Evolutionary conservation across 2,888 invertebrate species (phyloP), one percentile per base, ranked within the genome.

Genomic region (Monoplex corrugatus): DNA sequence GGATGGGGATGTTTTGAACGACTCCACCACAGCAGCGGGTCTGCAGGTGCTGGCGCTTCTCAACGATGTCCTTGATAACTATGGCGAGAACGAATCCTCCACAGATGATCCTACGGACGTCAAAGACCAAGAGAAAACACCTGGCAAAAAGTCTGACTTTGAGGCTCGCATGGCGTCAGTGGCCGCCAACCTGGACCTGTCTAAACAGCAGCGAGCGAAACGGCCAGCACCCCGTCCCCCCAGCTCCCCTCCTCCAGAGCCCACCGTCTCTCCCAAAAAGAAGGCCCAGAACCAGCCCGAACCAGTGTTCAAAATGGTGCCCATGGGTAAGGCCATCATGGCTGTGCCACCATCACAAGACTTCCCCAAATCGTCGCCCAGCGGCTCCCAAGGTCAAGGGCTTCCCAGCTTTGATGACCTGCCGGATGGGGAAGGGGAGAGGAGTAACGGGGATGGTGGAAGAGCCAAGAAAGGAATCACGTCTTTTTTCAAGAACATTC

Each of bases 271-370:
- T 3, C 90, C 91, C 32, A 90, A 90, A n/a, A 88, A 87, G 19
- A 90, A 89, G 63, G 85, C 68, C 28, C 87, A 87, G 50, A 90
- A 88, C 86, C 91, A 89, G 72, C 88, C 91, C 10, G 94, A 94
- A 72, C 94, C 94, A 0, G 93, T 92, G 19, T 94, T 94, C 89
- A 94, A 94, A 86, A 94, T 94, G 94, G 94, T 94, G 13, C 92
- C 94, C 0, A 90, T 94, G 35, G 93, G 94, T 10, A 94, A 94
- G 84, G 90, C 93, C 13, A 94, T 94, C 13, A 90, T 92, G 63
- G 57, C 90, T 6, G 50, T 89, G 43, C 92, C 92, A 0, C 90
- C 90, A 3, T 86, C 72, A 0, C 87, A 87, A 35, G 89, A 90
- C 72, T 28, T 89, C n/a, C 83, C 87, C 23, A 83, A 40, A 13